Conservation (phyloP, 2,888 invertebrate species). For the Leucoptera coffeella region DNA sequence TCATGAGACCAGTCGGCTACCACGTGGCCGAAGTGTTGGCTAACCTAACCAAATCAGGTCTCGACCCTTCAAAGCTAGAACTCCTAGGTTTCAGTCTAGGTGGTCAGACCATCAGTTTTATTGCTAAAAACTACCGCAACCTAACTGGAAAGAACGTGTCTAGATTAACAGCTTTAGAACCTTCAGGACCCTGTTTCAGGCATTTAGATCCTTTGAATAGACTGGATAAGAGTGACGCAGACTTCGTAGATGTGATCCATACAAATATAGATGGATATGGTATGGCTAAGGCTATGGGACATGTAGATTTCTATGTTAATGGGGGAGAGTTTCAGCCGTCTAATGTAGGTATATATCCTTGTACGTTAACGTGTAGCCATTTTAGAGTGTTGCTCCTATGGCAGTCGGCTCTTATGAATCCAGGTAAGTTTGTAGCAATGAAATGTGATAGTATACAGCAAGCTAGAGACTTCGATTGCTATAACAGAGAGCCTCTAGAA, state of each 20-base stretch:
- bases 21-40: conserved; percentile 30
- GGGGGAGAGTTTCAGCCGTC: conserved; percentile 41
- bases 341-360: conserved; percentile 23
- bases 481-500: conserved; percentile 15
- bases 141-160: conserved; percentile 29
- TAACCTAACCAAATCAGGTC: conserved; percentile 19
- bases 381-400: conserved; percentile 26
- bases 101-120: conserved; percentile 31
- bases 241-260: conserved; percentile 35
- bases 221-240: conserved; percentile 24
- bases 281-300: conserved; percentile 35
- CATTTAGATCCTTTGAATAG: conserved; percentile 17
- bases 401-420: conserved; percentile 23
- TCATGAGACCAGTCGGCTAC: conserved; percentile 40
- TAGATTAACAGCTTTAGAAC: conserved; percentile 29
- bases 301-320: conserved; percentile 35
- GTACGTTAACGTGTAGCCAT: conserved; percentile 34
- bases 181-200: conserved; percentile 38
- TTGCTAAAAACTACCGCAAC: conserved; percentile 25
- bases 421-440: conserved; percentile 24
- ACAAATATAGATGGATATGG: conserved; percentile 43
- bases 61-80: conserved; percentile 25
- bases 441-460: conserved; percentile 29
- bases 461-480: conserved; percentile 27
- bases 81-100: conserved; percentile 38